phyloP scores from a whole-genome alignment of 1,140 invertebrate species.

The Sesamia nonagrioides region DNA sequence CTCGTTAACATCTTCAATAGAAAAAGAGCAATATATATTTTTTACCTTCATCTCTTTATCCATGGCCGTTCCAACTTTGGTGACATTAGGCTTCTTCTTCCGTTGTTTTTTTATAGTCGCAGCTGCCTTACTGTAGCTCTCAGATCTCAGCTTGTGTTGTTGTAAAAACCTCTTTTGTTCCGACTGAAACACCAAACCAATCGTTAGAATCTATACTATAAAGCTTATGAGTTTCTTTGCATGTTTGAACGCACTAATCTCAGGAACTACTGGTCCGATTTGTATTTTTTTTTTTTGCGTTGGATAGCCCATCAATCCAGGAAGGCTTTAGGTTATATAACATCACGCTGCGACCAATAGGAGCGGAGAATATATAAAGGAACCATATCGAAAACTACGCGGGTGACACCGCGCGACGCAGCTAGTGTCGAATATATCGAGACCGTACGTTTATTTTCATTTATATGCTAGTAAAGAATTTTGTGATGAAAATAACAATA shows the following conservation, averaged over 20 bases:
- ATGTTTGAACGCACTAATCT: too few species aligned
- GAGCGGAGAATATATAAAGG: too few species aligned
- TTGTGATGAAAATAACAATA: conserved; percentile 14
- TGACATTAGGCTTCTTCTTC: conserved; percentile 94
- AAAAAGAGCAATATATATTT: background rate
- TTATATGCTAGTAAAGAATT: background rate
- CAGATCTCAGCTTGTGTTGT: conserved; percentile 95
- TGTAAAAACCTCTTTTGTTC: conserved; percentile 97
- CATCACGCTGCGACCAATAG: too few species aligned
- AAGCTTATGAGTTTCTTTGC: too few species aligned
- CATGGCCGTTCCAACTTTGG: conserved; percentile 93
- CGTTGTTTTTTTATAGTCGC: conserved; percentile 96
- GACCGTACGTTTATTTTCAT: background rate
- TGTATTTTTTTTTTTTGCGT: too few species aligned
- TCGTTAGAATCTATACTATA: conserved; percentile 1
- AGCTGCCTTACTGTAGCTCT: conserved; percentile 96
- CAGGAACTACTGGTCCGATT: too few species aligned
- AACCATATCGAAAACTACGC: too few species aligned
- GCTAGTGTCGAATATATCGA: conserved; percentile 1
- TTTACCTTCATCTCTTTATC: conserved; percentile 95
- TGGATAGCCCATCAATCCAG: too few species aligned
- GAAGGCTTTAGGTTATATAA: too few species aligned
- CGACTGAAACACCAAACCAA: conserved; percentile 88
- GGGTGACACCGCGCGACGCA: too few species aligned
- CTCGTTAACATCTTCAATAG: background rate